Conservation (phyloP, 30 jellyfish, hydroid and myxozoan species). For the Clytia hemisphaerica region DNA sequence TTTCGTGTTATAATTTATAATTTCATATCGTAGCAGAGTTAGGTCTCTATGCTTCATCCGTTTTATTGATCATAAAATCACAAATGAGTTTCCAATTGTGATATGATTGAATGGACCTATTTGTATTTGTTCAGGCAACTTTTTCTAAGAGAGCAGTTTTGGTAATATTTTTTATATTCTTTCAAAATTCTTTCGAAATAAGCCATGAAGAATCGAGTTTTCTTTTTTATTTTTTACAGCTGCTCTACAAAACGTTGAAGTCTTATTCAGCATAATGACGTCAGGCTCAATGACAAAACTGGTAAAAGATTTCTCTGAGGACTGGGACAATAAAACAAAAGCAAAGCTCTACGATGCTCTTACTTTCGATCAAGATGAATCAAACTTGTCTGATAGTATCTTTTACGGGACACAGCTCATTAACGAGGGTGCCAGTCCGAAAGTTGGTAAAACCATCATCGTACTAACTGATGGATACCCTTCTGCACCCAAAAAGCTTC, state of each 20-base stretch:
- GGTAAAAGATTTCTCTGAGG: not conserved
- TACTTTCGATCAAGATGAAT: not conserved
- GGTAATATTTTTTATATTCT: no score
- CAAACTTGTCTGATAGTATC: slow-evolving; percentile 1
- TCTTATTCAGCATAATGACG: not conserved
- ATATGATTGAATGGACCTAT: no score
- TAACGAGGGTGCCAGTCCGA: not conserved
- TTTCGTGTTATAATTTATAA: no score
- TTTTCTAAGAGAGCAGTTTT: no score
- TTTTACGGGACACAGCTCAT: not conserved
- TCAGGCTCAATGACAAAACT: not conserved
- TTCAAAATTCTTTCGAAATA: no score
- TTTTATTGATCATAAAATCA: no score
- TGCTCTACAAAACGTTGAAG: not conserved
- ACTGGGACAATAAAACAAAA: slow-evolving; percentile 4
- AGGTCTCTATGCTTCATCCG: no score
- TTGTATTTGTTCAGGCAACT: no score
- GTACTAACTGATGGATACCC: slow-evolving; percentile 12
- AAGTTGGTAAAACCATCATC: not conserved
- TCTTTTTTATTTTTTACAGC: not conserved
- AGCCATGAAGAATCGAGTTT: no score
- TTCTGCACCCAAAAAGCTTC: slow-evolving; percentile 4
- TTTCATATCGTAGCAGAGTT: no score
- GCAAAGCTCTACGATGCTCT: slow-evolving; percentile 7
- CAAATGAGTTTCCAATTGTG: no score